phyloP scores from a whole-genome alignment of 2,113 vertebrate genomes.

The human (Homo sapiens) region GRCh38 chr14:80692001-80692500 shows the following conservation, averaged over 20 bases:
- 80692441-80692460: neutral
- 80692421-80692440: neutral
- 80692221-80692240: neutral
- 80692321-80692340: neutral
- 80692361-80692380: neutral
- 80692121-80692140: neutral
- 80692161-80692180: neutral
- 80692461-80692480: neutral
- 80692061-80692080: neutral
- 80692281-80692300: neutral
- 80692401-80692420: neutral
- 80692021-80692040: neutral
- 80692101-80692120: neutral
- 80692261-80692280: neutral
- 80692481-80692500: neutral
- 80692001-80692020: neutral
- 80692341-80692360: neutral
- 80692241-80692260: neutral
- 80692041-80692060: neutral
- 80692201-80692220: neutral
- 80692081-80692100: neutral
- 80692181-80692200: neutral
- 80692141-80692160: neutral
- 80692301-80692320: neutral
- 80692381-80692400: neutral